phyloP scores from a whole-genome alignment of 2,888 invertebrate species.

The Yponomeuta malinellus region DNA sequence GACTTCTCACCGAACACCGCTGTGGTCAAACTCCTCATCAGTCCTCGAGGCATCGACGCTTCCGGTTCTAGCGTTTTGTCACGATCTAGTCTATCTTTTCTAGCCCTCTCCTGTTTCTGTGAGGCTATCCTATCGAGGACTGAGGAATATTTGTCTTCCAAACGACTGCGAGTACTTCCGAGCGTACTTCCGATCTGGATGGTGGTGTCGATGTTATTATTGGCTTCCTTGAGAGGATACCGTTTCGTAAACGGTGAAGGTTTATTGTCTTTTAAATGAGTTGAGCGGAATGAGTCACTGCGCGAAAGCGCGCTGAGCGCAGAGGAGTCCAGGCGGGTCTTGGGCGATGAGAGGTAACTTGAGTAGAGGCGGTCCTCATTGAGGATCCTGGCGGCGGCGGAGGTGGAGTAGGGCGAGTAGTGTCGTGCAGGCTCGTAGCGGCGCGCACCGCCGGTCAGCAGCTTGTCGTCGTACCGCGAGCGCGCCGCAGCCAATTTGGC shows the following conservation, averaged over 20 bases:
- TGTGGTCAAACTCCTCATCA: constrained; percentile 83
- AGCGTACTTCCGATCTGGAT: constrained; percentile 73
- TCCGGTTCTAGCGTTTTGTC: constrained; percentile 84
- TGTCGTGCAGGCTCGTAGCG: constrained; percentile 64
- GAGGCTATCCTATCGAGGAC: constrained; percentile 82
- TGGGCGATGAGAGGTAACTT: constrained; percentile 55
- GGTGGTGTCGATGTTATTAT: constrained; percentile 59
- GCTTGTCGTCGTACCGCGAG: constrained; percentile 61
- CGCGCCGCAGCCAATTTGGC: constrained; percentile 48
- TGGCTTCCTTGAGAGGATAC: constrained; percentile 65
- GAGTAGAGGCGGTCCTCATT: constrained; percentile 60
- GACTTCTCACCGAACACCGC: constrained; percentile 82
- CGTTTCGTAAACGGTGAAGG: constrained; percentile 62
- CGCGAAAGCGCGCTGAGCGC: constrained; percentile 56
- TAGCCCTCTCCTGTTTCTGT: constrained; percentile 73
- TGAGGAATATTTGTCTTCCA: constrained; percentile 87
- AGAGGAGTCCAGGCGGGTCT: constrained; percentile 53
- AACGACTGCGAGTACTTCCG: constrained; percentile 79
- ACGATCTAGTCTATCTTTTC: constrained; percentile 71
- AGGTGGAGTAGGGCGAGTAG: constrained; percentile 57
- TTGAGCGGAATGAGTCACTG: constrained; percentile 68
- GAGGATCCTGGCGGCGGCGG: constrained; percentile 49
- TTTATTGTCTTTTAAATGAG: constrained; percentile 60
- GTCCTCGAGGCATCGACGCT: constrained; percentile 54
- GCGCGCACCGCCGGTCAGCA: constrained; percentile 49